These are phyloP conservation scores for human (Homo sapiens) DNA, from an alignment of 2,113 vertebrate species.

Conservation along the genomic window GRCh38 chr5:124376501-124377000, in stretches of 20 bases:
- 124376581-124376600: not conserved
- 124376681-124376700: not conserved
- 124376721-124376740: not conserved
- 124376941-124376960: not conserved
- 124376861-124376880: not conserved
- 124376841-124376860: not conserved
- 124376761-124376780: conserved; percentile 31
- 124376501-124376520: not conserved
- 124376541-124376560: not conserved
- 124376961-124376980: not conserved
- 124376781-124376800: conserved; percentile 23
- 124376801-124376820: not conserved
- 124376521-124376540: conserved; percentile 13
- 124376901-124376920: not conserved
- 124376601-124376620: not conserved
- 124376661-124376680: not conserved
- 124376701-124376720: conserved; percentile 45
- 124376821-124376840: not conserved
- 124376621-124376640: conserved; percentile 15
- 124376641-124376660: not conserved
- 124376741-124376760: conserved; percentile 10
- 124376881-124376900: not conserved
- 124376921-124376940: not conserved
- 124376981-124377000: not conserved
- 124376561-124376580: conserved; percentile 15